Evolutionary conservation across 2,113 vertebrate genomes (phyloP).

Genomic region (Cavia aperea): DNA sequence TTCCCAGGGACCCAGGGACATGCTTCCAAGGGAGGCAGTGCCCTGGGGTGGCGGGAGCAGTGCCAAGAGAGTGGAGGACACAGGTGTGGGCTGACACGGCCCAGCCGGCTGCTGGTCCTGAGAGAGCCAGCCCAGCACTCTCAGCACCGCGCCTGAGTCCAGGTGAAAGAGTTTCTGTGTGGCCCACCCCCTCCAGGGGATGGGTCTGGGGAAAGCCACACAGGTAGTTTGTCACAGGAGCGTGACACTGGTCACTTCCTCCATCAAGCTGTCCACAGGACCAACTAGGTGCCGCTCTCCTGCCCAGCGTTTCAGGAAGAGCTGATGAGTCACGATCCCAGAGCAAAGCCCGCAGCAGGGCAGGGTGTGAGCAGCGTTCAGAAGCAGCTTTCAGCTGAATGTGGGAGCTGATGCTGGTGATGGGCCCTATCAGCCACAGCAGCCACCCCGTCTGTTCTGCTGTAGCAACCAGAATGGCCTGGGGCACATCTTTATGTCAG

Average conservation of each 20-base stretch:
- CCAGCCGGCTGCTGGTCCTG: too few species aligned
- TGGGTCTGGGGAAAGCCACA: neutral
- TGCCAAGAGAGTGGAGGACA: neutral
- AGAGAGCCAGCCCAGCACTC: neutral
- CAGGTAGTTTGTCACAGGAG: neutral
- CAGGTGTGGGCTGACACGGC: too few species aligned
- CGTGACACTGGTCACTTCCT: accelerated
- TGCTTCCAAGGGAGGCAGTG: neutral
- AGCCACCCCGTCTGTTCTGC: neutral
- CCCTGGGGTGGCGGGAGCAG: neutral
- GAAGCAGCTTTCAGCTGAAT: neutral
- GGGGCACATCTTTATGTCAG: neutral
- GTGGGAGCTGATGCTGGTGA: neutral
- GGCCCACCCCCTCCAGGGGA: neutral
- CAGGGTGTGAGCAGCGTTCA: neutral
- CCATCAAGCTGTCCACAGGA: neutral
- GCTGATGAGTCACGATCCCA: neutral
- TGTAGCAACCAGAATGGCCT: neutral
- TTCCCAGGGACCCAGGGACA: neutral
- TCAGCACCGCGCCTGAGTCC: neutral
- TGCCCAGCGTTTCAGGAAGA: neutral
- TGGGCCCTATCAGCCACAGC: too few species aligned
- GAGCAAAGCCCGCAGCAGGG: neutral
- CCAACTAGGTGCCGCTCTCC: neutral
- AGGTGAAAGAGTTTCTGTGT: neutral